Base-by-base conservation (phyloP, 2,113 vertebrate species). In the Ophthalmolycus amberensis region DNA sequence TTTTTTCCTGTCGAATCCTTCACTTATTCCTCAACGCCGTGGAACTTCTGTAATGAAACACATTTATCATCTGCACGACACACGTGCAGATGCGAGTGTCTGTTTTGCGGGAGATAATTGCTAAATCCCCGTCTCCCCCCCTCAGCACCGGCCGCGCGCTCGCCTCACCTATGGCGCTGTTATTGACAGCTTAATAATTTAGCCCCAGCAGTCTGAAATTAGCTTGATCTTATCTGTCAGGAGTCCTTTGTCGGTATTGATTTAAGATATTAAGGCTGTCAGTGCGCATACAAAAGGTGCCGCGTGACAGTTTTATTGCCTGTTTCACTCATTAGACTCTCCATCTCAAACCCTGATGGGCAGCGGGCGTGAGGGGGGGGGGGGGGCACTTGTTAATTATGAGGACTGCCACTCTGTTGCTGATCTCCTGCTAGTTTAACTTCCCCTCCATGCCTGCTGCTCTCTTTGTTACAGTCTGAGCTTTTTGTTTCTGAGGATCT, bases 141-240 rank as follows among this genome's bases (percentile, higher is more conserved):
- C 25, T 25, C 72, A 16, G 48, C 75, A 44, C 44, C 38, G 62
- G 71, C 82, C 46, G 54, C 59, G 44, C 77, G 44, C 77, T 79
- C 78, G 32, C 84, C 86, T 82, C 87, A 75, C 77, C 86, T 66
- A 9, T 11, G 70, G 63, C 5, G 80, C 77, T 79, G 34, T 34
- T 34, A 86, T 91, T 89, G 93, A 95, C 93, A 91, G 90, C 91
- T 93, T 93, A 93, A 94, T 95, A 74, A 93, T 94, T 95, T 92
- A 86, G 59, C 75, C 75, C 82, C 82, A 34, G 86, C 88, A 88
- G 85, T 52, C 90, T 93, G 92, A 95, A 95, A 95, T 94, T 87
- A 94, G 89, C 89, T 89, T 89, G 91, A 95, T 95, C 79, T 88
- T 94, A 94, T 95, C 94, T 91, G 92, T 91, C 91, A 80, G 83